These are phyloP conservation scores for Serranochromis macrocephalus DNA, from an alignment of 2,113 vertebrate species.

Conservation along the genomic window DNA sequence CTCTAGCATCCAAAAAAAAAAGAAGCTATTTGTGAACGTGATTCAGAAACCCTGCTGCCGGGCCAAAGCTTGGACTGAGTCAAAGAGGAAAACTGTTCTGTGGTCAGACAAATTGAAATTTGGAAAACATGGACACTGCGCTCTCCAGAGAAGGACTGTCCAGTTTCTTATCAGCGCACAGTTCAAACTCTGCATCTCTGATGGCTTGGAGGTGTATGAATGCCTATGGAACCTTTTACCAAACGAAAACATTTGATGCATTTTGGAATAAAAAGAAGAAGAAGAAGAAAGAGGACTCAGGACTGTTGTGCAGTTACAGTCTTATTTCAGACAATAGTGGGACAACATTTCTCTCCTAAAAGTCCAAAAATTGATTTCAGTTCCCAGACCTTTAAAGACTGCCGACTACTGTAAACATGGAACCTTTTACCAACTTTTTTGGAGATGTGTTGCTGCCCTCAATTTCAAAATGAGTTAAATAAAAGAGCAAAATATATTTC, in stretches of 20 bases:
- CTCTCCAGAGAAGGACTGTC: not conserved
- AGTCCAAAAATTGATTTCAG: not conserved
- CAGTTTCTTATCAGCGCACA: not conserved
- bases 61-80: not conserved
- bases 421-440: not conserved
- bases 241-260: not conserved
- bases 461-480: not conserved
- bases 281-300: not conserved
- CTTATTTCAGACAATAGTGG: not conserved
- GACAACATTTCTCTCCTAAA: not conserved
- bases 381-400: not conserved
- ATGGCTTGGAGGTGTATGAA: not conserved
- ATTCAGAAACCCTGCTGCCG: not conserved
- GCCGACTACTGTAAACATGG: not conserved
- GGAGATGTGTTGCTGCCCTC: not conserved
- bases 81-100: not conserved
- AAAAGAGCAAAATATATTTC: not conserved
- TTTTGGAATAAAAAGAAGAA: not conserved
- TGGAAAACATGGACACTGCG: not conserved
- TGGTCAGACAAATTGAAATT: not conserved
- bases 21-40: not conserved
- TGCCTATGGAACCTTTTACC: not conserved
- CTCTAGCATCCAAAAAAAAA: fast-evolving
- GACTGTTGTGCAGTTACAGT: not conserved
- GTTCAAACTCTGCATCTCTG: not conserved